phyloP scores from a whole-genome alignment of 2,888 invertebrate genomes.

The Sarcophaga rosellei region DNA sequence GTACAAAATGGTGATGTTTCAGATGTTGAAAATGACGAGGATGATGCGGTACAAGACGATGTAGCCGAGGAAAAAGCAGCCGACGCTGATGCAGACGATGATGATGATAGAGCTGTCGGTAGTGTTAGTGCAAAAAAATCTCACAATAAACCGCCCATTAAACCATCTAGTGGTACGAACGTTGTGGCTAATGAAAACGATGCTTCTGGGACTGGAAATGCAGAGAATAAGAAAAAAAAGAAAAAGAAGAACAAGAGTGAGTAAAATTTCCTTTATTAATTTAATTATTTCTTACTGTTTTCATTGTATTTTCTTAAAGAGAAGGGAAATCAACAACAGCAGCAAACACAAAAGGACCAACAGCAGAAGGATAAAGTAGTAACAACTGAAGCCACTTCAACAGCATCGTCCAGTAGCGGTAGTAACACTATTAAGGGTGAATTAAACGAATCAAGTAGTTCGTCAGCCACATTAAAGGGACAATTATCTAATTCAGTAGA shows the following conservation, averaged over 20 bases:
- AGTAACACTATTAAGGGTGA: constrained; percentile 73
- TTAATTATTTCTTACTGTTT: too few relatives aligned
- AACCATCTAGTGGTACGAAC: not conserved
- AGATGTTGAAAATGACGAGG: constrained; percentile 71
- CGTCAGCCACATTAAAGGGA: constrained; percentile 76
- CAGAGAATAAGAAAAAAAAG: constrained; percentile 75
- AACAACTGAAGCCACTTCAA: constrained; percentile 49
- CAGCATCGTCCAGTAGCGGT: constrained; percentile 73
- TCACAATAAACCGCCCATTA: constrained; percentile 44
- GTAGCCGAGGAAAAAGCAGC: constrained; percentile 70
- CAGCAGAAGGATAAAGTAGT: constrained; percentile 72
- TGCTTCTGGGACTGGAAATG: constrained; percentile 66
- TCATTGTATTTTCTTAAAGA: constrained; percentile 63
- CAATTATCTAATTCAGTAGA: constrained; percentile 73
- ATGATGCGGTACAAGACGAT: constrained; percentile 68
- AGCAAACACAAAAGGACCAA: constrained; percentile 58
- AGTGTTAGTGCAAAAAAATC: constrained; percentile 56
- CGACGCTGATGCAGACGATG: constrained; percentile 72
- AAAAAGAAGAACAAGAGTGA: constrained; percentile 79
- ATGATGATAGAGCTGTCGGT: constrained; percentile 69
- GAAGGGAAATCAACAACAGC: constrained; percentile 75
- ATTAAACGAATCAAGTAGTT: constrained; percentile 68
- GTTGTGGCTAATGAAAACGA: constrained; percentile 56
- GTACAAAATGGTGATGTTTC: constrained; percentile 70
- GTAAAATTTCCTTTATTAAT: constrained; percentile 57